phyloP scores from a whole-genome alignment of 1,140 invertebrate species.

The Caenorhabditis remanei region DNA sequence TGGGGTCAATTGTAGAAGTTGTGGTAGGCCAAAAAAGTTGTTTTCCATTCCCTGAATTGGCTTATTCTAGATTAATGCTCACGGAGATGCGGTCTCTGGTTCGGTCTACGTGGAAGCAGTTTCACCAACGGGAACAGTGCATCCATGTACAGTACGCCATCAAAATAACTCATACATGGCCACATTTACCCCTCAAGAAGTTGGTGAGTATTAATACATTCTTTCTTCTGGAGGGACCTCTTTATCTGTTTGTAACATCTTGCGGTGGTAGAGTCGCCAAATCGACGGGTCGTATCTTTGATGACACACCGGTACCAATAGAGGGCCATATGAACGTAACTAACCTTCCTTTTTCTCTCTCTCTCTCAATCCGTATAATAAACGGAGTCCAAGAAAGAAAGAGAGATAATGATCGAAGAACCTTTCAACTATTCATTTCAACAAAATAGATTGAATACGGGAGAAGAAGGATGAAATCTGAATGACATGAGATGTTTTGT shows the following conservation, averaged over 20 bases:
- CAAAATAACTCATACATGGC: constrained; percentile 87
- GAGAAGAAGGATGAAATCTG: background rate
- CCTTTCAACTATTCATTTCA: background rate
- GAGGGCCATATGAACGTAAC: background rate
- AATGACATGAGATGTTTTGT: constrained; percentile 30
- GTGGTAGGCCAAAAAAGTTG: constrained; percentile 84
- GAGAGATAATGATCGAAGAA: constrained; percentile 59
- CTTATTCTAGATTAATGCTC: constrained; percentile 72
- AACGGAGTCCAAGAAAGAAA: background rate
- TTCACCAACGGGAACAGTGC: constrained; percentile 84
- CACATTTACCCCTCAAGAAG: constrained; percentile 95
- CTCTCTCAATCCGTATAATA: constrained; percentile 20
- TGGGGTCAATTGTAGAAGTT: constrained; percentile 93
- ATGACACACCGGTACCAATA: constrained; percentile 29
- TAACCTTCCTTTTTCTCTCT: background rate
- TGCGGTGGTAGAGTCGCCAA: constrained; percentile 31
- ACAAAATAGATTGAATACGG: background rate
- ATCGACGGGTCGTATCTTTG: constrained; percentile 49
- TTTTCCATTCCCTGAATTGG: background rate
- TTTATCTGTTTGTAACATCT: constrained; percentile 39
- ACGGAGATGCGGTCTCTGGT: constrained; percentile 65
- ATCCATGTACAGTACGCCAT: constrained; percentile 84
- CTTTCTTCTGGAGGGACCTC: background rate
- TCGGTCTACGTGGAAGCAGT: constrained; percentile 70
- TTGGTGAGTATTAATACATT: constrained; percentile 81